These are phyloP conservation scores for Hyphantria cunea DNA, from an alignment of 1,140 invertebrate species.

Conservation along the genomic window DNA sequence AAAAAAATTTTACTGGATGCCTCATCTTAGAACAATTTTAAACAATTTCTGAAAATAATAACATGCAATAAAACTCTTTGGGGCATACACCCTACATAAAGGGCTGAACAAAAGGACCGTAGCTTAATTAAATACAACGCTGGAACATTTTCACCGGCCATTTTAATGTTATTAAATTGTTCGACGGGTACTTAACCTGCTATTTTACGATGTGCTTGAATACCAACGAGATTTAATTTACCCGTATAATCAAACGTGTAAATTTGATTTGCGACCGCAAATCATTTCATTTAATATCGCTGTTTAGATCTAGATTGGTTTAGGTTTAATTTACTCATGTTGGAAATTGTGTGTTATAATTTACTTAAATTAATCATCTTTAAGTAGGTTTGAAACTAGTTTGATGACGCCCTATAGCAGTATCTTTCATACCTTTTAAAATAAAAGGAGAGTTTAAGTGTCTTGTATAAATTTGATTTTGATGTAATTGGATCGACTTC, in stretches of 20 bases:
- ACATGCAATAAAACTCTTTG: constrained; percentile 40
- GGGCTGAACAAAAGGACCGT: constrained; percentile 51
- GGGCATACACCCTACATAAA: constrained; percentile 39
- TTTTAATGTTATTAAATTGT: constrained; percentile 78
- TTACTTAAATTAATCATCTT: no score
- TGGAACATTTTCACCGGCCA: constrained; percentile 59
- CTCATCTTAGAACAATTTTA: constrained; percentile 13
- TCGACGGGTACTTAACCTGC: constrained; percentile 59
- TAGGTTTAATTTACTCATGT: neutral
- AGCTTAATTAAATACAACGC: constrained; percentile 73
- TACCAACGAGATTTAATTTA: constrained; percentile 51
- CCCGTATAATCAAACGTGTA: constrained; percentile 42
- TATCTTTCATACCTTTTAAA: no score
- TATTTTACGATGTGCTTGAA: constrained; percentile 61
- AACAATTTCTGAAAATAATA: constrained; percentile 38
- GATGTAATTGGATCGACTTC: no score
- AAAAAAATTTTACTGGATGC: constrained; percentile 18
- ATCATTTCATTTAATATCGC: constrained; percentile 11
- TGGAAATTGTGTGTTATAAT: no score
- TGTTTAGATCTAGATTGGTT: neutral
- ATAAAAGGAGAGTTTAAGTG: no score
- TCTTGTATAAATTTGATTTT: no score
- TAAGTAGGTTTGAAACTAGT: no score
- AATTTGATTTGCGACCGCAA: constrained; percentile 35
- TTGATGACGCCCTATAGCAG: no score